Conservation (phyloP, 2,797 vertebrate genomes). For the Erethizon dorsatum region DNA sequence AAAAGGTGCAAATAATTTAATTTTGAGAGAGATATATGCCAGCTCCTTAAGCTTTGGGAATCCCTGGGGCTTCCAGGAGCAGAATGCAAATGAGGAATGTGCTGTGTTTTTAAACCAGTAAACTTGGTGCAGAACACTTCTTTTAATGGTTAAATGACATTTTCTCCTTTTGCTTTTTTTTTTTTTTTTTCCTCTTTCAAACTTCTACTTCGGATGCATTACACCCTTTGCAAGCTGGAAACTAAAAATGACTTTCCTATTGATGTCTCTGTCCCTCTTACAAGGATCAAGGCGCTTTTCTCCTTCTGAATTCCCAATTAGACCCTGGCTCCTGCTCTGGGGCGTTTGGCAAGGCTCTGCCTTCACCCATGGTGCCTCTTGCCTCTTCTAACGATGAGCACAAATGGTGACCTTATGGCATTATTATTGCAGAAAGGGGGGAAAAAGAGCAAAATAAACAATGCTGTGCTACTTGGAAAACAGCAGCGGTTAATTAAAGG, state of each 20-base stretch:
- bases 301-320: slow-evolving; percentile 45
- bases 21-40: background rate
- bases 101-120: background rate
- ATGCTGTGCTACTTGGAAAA: background rate
- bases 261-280: background rate
- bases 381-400: background rate
- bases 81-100: background rate
- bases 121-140: background rate
- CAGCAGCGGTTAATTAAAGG: background rate
- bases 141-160: slow-evolving; percentile 31
- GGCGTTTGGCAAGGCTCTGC: background rate
- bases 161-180: slow-evolving; percentile 33
- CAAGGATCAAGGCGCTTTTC: background rate
- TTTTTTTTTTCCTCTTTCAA: slow-evolving; percentile 16
- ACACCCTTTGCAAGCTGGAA: background rate
- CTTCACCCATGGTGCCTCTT: background rate
- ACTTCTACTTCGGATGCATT: slow-evolving; percentile 45
- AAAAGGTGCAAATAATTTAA: background rate
- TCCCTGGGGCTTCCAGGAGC: background rate
- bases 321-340: background rate
- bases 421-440: background rate
- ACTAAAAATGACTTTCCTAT: slow-evolving; percentile 63
- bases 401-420: background rate
- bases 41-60: background rate
- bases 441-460: background rate